These are phyloP conservation scores for Eurosta solidaginis DNA, from an alignment of 1,140 invertebrate genomes.

Conservation along the genomic window DNA sequence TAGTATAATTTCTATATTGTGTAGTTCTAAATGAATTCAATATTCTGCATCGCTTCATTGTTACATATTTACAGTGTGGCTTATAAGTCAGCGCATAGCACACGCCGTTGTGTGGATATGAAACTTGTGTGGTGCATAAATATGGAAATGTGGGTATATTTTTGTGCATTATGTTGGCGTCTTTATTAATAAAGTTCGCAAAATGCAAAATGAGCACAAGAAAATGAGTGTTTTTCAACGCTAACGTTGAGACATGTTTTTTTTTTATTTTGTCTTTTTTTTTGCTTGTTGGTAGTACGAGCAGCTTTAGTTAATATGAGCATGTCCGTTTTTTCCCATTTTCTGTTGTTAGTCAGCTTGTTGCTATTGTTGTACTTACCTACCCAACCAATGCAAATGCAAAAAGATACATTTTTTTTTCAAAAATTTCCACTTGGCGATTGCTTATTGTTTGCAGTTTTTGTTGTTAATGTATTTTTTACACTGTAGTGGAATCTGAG, in stretches of 20 bases:
- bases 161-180: constrained; percentile 42
- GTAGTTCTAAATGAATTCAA: too few relatives aligned
- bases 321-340: background rate
- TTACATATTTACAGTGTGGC: too few relatives aligned
- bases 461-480: background rate
- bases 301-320: background rate
- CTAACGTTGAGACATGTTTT: background rate
- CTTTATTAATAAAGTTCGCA: constrained; percentile 59
- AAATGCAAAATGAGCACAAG: constrained; percentile 56
- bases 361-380: background rate
- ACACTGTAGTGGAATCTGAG: background rate
- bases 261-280: background rate
- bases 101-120: background rate
- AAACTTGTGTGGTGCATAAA: background rate
- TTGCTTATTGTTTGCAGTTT: constrained; percentile 16
- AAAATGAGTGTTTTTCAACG: constrained; percentile 15
- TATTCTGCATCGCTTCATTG: too few relatives aligned
- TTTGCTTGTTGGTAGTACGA: too few relatives aligned
- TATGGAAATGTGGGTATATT: background rate
- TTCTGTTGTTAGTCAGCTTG: background rate
- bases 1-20: too few relatives aligned
- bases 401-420: background rate
- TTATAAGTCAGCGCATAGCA: too few relatives aligned
- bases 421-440: background rate
- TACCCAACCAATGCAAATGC: constrained; percentile 4